phyloP scores from a whole-genome alignment of 1,140 invertebrate genomes.

The Argopecten irradians region DNA sequence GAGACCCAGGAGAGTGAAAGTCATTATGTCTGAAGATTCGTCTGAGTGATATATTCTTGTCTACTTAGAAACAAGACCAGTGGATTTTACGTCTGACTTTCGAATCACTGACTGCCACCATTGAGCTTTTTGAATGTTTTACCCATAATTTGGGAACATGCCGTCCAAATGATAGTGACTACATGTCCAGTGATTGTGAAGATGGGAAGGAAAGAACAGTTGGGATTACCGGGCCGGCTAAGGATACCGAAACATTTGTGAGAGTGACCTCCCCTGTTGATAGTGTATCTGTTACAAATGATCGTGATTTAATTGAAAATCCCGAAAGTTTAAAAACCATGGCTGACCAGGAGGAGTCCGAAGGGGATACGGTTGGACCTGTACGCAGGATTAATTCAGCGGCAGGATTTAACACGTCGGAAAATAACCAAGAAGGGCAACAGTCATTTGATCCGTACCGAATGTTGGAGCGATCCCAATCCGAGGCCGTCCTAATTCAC shows the following conservation, averaged over 20 bases:
- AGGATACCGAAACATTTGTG: background rate
- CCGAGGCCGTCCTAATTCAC: slow-evolving; percentile 60
- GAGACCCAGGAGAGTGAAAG: too few relatives aligned
- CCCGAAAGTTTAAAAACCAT: background rate
- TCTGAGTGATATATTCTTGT: too few relatives aligned
- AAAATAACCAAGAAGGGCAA: background rate
- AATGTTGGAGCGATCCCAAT: slow-evolving; percentile 66
- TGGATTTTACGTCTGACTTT: too few relatives aligned
- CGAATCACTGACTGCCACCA: background rate
- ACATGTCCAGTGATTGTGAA: slow-evolving; percentile 2
- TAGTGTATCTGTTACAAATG: background rate
- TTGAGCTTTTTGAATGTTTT: background rate
- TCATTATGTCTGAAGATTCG: too few relatives aligned
- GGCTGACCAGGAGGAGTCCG: slow-evolving; percentile 1
- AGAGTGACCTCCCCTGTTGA: background rate
- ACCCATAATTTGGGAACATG: background rate
- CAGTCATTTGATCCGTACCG: slow-evolving; percentile 59
- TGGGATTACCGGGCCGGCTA: background rate
- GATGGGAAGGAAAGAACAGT: background rate
- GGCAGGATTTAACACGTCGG: background rate
- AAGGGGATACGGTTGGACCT: background rate
- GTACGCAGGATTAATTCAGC: background rate
- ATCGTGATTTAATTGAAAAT: background rate
- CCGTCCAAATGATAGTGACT: background rate
- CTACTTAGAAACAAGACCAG: too few relatives aligned